phyloP scores from a whole-genome alignment of 2,113 vertebrate species.

The Sprattus sprattus region DNA sequence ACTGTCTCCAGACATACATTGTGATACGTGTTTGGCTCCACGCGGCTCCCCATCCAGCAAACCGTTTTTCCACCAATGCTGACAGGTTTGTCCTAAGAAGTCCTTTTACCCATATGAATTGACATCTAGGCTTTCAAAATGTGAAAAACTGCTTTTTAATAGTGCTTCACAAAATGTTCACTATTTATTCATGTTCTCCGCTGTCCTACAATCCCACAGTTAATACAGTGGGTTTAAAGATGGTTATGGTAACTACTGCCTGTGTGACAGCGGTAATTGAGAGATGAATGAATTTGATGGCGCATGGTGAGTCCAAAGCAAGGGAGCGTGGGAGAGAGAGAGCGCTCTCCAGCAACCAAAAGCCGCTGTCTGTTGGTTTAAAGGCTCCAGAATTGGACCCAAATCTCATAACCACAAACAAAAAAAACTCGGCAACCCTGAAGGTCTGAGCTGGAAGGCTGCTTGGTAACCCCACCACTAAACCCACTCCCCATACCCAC shows the following conservation, averaged over 20 bases:
- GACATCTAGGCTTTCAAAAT: not conserved
- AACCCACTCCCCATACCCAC: not conserved
- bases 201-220: not conserved
- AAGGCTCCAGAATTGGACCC: slow-evolving; percentile 1
- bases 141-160: slow-evolving; percentile 7
- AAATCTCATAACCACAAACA: slow-evolving; percentile 1
- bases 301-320: not conserved
- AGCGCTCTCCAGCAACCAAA: slow-evolving; percentile 1
- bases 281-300: slow-evolving; percentile 1
- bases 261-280: slow-evolving; percentile 13
- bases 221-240: not conserved
- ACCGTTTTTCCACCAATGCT: not conserved
- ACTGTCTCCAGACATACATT: not conserved
- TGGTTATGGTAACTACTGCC: not conserved
- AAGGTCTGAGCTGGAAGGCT: not conserved
- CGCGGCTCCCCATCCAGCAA: not conserved
- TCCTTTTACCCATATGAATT: not conserved
- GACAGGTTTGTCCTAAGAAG: not conserved
- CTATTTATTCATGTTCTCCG: not conserved
- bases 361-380: slow-evolving; percentile 17
- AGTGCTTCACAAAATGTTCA: not conserved
- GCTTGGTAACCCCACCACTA: not conserved
- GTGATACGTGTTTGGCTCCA: not conserved
- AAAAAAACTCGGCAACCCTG: not conserved
- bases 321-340: not conserved